Evolutionary conservation across 2,797 vertebrate genomes (phyloP), one percentile per base, ranked within the genome.

Genomic region (Sebastes trivittatus): DNA sequence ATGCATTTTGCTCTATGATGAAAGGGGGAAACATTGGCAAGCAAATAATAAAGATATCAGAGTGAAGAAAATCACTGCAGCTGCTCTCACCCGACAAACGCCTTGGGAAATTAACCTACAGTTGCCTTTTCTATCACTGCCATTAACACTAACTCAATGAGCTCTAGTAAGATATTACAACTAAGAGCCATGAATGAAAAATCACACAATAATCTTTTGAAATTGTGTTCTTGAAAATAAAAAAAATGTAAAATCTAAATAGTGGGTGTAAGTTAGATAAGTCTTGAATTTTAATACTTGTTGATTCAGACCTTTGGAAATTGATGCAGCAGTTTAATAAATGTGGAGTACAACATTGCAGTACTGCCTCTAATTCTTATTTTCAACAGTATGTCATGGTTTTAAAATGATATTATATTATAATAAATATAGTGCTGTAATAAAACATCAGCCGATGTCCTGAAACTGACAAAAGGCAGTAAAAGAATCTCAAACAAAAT

Each of bases 1-100:
- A 89, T n/a, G 97, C 98, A 55, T 99, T 99, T 93, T 96, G 97
- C 93, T 98, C 97, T 18, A 97, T 99, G 98, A 99, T 99, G 98
- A 96, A 84, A 59, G 98, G 98, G 38, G 97, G 98, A 71, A 99
- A 99, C 88, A 87, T 95, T 11, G 98, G 98, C 82, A 99, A 99
- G 93, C 98, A 99, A 92, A 95, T 99, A 42, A 92, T 99, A 80
- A 96, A 95, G 75, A 90, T 99, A 85, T 97, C 95, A 10, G 95
- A 96, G 68, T 97, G 90, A 95, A 71, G 72, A 42, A 70, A 61
- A 54, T 65, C n/a, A 30, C 5, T 1, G 63, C 34, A 27, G 61
- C 68, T 78, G 36, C 5, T 68, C 34, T 79, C 60, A 72, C 36
- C 68, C 59, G 66, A 60, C n/a, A 59, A 68, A 55, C 16, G 6